Conservation (phyloP, 2,888 invertebrate genomes). For the Drosophila robusta region DNA sequence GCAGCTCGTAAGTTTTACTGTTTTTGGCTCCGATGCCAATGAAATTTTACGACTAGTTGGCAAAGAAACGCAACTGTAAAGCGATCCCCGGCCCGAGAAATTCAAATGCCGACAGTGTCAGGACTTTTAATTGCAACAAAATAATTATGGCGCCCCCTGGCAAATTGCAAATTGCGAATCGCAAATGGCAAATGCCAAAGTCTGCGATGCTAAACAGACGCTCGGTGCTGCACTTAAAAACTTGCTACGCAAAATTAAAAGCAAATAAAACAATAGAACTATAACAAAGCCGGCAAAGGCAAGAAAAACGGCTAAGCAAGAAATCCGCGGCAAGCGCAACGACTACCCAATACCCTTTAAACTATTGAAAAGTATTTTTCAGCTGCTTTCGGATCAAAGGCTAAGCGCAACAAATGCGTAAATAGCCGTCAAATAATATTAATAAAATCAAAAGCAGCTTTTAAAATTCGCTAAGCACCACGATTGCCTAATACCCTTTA, state of each 20-base stretch:
- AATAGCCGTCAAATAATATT: too few species aligned
- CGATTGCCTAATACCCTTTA: not conserved
- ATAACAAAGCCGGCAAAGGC: conserved; percentile 44
- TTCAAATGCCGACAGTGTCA: conserved; percentile 62
- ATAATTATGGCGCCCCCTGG: conserved; percentile 74
- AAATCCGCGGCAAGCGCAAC: too few species aligned
- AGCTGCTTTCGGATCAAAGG: too few species aligned
- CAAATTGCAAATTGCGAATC: conserved; percentile 45
- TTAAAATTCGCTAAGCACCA: not conserved
- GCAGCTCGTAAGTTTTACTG: conserved; percentile 37
- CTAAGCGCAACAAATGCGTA: too few species aligned
- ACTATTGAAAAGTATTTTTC: not conserved
- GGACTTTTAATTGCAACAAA: conserved; percentile 78
- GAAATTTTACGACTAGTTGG: conserved; percentile 51
- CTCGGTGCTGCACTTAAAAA: conserved; percentile 66
- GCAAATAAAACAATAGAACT: conserved; percentile 73
- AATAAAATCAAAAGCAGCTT: not conserved
- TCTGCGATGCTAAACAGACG: conserved; percentile 61
- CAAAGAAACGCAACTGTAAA: conserved; percentile 28
- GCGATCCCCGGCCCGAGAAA: conserved; percentile 18
- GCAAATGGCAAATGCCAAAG: conserved; percentile 37
- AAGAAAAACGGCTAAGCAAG: conserved; percentile 23
- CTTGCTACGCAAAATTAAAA: conserved; percentile 71
- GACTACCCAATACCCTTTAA: conserved; percentile 13
- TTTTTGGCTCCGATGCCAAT: conserved; percentile 49